A percentile compares a stretch with the other conserved stretches of the same genome.
phyloP scores from a whole-genome alignment of 2,797 vertebrate species.

The Buceros bicornis region DNA sequence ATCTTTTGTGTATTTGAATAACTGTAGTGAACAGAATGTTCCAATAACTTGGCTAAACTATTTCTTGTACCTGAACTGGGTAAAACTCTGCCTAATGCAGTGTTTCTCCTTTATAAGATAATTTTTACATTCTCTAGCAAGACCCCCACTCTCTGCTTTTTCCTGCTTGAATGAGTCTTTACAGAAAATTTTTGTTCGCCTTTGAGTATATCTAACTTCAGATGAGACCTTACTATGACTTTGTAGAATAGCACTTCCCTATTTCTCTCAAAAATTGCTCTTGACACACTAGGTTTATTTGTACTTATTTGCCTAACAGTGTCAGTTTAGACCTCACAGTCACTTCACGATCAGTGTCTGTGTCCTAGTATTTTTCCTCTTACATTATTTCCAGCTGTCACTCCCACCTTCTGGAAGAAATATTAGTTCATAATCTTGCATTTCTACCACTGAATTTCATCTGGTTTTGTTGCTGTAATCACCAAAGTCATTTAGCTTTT shows the following conservation, averaged over 20 bases:
- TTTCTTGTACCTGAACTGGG: background rate
- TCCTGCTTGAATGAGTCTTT: background rate
- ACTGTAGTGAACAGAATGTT: background rate
- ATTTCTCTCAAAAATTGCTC: background rate
- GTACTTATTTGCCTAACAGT: background rate
- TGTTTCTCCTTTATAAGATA: background rate
- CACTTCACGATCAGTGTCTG: background rate
- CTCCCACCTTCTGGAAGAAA: background rate
- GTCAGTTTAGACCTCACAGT: background rate
- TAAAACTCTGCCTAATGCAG: background rate
- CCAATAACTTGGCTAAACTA: background rate
- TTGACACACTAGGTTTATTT: background rate
- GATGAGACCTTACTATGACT: background rate
- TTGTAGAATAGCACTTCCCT: background rate
- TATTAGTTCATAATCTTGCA: background rate
- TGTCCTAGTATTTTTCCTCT: background rate
- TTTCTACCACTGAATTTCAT: background rate
- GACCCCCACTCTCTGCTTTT: background rate
- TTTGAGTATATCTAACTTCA: background rate
- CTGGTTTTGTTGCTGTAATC: background rate
- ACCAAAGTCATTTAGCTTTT: background rate
- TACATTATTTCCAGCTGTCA: constrained; percentile 1
- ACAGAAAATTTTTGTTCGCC: background rate
- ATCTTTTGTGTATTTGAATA: background rate
- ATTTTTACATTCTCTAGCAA: background rate